Evolutionary conservation across 2,113 vertebrate genomes (phyloP).

Genomic region (Nerophis lumbriciformis): DNA sequence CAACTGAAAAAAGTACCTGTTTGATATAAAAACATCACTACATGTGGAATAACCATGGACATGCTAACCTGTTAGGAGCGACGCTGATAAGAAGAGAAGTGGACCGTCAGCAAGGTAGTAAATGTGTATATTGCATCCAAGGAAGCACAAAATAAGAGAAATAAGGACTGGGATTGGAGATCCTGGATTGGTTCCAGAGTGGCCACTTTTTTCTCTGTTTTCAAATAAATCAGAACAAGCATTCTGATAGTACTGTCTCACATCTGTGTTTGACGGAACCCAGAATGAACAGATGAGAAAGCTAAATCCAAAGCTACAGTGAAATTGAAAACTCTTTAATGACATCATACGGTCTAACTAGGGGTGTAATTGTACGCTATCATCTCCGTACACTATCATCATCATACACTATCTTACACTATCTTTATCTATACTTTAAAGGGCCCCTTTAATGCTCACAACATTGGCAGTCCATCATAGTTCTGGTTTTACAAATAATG

Average conservation of each 20-base stretch:
- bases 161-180: conserved; percentile 21
- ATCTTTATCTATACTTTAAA: too few species aligned
- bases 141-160: conserved; percentile 52
- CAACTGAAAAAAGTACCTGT: not conserved
- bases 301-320: not conserved
- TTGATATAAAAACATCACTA: not conserved
- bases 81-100: conserved; percentile 66
- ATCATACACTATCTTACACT: too few species aligned
- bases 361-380: too few species aligned
- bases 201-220: conserved; percentile 34
- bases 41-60: conserved; percentile 32
- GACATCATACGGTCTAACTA: too few species aligned
- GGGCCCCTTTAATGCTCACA: too few species aligned
- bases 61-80: conserved; percentile 66
- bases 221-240: conserved; percentile 40
- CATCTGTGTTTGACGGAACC: conserved; percentile 33
- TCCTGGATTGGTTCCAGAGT: conserved; percentile 2
- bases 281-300: conserved; percentile 27
- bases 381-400: too few species aligned
- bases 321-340: not conserved
- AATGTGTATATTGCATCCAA: conserved; percentile 54
- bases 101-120: conserved; percentile 66
- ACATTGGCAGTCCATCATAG: too few species aligned
- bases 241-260: conserved; percentile 28
- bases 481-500: too few species aligned